Conservation (phyloP, 2,113 vertebrate genomes). For the Indicator maculatus region DNA sequence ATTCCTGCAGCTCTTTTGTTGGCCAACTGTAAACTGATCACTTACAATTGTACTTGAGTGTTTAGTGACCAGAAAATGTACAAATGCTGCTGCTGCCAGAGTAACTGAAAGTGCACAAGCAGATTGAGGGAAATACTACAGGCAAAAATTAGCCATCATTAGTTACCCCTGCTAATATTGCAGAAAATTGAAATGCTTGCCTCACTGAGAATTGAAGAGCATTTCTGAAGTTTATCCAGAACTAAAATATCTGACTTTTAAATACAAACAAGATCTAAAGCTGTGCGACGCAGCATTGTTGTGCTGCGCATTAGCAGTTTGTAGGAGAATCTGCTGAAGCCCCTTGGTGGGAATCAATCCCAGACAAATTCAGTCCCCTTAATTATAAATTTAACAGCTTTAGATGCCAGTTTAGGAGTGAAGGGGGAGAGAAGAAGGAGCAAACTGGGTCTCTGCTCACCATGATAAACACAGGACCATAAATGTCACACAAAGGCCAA, state of each 20-base stretch:
- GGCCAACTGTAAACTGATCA: conserved; percentile 79
- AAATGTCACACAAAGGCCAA: conserved; percentile 54
- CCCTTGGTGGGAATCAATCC: conserved; percentile 15
- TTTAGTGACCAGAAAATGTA: conserved; percentile 89
- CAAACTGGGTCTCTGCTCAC: conserved; percentile 13
- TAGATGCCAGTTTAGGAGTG: background rate
- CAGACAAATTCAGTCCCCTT: background rate
- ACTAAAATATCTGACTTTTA: conserved; percentile 65
- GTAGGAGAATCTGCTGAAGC: conserved; percentile 25
- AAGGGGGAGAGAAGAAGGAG: background rate
- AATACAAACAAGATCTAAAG: conserved; percentile 43
- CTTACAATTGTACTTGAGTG: conserved; percentile 81
- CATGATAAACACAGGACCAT: background rate
- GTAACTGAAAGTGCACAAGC: conserved; percentile 77
- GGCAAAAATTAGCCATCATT: conserved; percentile 84
- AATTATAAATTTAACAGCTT: conserved; percentile 38
- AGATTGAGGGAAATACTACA: conserved; percentile 82
- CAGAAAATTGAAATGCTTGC: conserved; percentile 82
- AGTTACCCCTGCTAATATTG: conserved; percentile 82
- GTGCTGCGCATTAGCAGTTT: background rate
- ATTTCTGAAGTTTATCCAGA: conserved; percentile 77
- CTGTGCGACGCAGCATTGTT: background rate
- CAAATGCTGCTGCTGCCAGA: conserved; percentile 79
- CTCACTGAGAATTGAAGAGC: conserved; percentile 82
- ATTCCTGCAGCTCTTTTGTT: conserved; percentile 73